Evolutionary conservation across 2,888 invertebrate species (phyloP).

Genomic region (Notodonta ziczac): DNA sequence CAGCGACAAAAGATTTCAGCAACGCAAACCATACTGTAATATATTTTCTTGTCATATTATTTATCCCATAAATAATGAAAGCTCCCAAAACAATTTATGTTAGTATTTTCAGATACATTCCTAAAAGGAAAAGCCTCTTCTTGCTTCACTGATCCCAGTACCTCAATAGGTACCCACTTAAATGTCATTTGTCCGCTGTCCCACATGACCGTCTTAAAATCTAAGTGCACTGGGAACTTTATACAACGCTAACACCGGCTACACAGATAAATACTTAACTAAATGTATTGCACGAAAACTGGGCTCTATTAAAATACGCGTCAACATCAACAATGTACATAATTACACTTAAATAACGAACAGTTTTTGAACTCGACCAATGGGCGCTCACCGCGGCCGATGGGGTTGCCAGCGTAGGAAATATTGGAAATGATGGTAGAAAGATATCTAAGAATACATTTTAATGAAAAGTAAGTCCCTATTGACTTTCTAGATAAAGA

Average conservation of each 20-base stretch:
- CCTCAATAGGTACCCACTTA: too few species aligned
- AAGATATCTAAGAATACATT: background rate
- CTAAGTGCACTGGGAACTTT: conserved; percentile 56
- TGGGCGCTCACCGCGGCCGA: conserved; percentile 12
- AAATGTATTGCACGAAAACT: conserved; percentile 81
- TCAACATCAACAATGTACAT: conserved; percentile 73
- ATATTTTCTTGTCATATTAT: too few species aligned
- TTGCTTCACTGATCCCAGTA: too few species aligned
- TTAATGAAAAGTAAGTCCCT: too few species aligned
- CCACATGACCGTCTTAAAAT: conserved; percentile 15
- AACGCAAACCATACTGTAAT: background rate
- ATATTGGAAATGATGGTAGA: background rate
- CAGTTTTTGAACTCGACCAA: conserved; percentile 22
- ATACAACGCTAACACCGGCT: conserved; percentile 75
- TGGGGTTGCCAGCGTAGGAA: conserved; percentile 32
- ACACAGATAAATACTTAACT: conserved; percentile 82
- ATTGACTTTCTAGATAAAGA: too few species aligned
- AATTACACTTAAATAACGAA: conserved; percentile 67
- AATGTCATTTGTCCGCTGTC: conserved; percentile 2
- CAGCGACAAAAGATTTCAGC: background rate
- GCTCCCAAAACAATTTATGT: too few species aligned
- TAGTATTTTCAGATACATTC: too few species aligned
- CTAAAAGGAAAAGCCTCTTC: too few species aligned
- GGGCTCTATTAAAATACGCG: conserved; percentile 62
- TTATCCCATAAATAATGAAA: too few species aligned